Evolutionary conservation across 2,113 vertebrate species (phyloP).

Genomic region (Gobio gobio): DNA sequence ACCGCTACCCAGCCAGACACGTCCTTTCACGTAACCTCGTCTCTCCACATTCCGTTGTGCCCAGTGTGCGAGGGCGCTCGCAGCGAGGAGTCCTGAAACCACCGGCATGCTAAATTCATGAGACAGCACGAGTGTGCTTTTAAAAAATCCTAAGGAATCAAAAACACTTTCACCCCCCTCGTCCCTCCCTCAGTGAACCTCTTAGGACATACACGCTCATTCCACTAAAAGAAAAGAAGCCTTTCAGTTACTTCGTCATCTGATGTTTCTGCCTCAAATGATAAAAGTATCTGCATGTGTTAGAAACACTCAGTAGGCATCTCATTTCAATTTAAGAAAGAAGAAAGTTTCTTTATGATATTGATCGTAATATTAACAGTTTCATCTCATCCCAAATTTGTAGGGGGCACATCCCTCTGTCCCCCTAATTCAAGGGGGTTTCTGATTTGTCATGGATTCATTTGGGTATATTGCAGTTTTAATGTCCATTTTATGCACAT

Average conservation of each 20-base stretch:
- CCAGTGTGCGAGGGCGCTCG: not conserved
- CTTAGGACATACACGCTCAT: not conserved
- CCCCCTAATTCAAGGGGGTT: not conserved
- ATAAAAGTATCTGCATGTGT: conserved; percentile 20
- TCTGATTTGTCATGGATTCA: not conserved
- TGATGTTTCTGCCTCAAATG: conserved; percentile 18
- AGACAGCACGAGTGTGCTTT: conserved; percentile 35
- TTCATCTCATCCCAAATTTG: not conserved
- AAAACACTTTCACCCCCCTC: not conserved
- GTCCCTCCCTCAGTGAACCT: not conserved
- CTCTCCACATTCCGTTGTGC: not conserved
- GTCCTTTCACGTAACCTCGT: not conserved
- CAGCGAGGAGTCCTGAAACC: conserved; percentile 16
- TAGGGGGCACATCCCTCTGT: too few species aligned
- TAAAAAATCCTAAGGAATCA: conserved; percentile 33
- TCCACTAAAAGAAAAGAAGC: conserved; percentile 1
- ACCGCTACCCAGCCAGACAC: not conserved
- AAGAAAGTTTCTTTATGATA: not conserved
- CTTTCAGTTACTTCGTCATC: conserved; percentile 19
- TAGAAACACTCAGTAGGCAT: not conserved
- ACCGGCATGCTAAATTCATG: conserved; percentile 43
- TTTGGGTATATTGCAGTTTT: not conserved
- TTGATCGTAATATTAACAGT: not conserved
- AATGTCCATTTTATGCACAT: not conserved
- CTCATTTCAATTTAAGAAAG: not conserved